A percentile compares a stretch with the other conserved stretches of the same genome.
Conservation (phyloP, 1,140 invertebrate genomes). For the Steinernema khuongi region DNA sequence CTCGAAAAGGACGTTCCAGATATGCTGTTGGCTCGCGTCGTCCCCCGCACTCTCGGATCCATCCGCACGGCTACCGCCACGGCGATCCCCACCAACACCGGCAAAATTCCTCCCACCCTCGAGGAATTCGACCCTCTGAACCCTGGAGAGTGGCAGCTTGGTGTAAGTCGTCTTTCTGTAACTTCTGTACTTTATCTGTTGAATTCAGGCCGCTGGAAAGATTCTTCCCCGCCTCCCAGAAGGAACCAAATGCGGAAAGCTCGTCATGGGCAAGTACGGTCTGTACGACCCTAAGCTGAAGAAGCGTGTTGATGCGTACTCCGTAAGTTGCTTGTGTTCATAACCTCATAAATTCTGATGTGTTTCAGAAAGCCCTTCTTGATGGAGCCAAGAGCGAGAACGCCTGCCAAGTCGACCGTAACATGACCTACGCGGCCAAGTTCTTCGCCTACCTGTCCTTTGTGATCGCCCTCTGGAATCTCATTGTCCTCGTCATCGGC, state of each 20-base stretch:
- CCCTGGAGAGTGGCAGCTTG: slow-evolving; percentile 55
- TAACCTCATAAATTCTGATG: background rate
- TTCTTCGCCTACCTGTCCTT: slow-evolving; percentile 35
- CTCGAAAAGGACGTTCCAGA: slow-evolving; percentile 12
- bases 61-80: slow-evolving; percentile 28
- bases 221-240: slow-evolving; percentile 58
- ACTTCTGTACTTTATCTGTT: background rate
- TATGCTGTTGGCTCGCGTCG: slow-evolving; percentile 22
- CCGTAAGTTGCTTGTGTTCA: slow-evolving; percentile 40
- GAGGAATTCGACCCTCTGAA: slow-evolving; percentile 55
- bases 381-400: slow-evolving; percentile 50
- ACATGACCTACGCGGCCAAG: slow-evolving; percentile 37
- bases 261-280: slow-evolving; percentile 58
- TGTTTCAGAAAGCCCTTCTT: slow-evolving; percentile 46
- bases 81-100: slow-evolving; percentile 44
- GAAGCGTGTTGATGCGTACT: slow-evolving; percentile 43
- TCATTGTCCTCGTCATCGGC: slow-evolving; percentile 35
- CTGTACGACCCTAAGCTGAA: slow-evolving; percentile 52
- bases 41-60: slow-evolving; percentile 26
- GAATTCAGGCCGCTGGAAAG: slow-evolving; percentile 46
- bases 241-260: slow-evolving; percentile 52
- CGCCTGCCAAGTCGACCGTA: slow-evolving; percentile 40
- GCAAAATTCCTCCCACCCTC: slow-evolving; percentile 45
- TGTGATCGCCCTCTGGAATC: slow-evolving; percentile 45
- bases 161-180: slow-evolving; percentile 26